Evolutionary conservation across 2,797 vertebrate species (phyloP).

Genomic region (Perodicticus potto): DNA sequence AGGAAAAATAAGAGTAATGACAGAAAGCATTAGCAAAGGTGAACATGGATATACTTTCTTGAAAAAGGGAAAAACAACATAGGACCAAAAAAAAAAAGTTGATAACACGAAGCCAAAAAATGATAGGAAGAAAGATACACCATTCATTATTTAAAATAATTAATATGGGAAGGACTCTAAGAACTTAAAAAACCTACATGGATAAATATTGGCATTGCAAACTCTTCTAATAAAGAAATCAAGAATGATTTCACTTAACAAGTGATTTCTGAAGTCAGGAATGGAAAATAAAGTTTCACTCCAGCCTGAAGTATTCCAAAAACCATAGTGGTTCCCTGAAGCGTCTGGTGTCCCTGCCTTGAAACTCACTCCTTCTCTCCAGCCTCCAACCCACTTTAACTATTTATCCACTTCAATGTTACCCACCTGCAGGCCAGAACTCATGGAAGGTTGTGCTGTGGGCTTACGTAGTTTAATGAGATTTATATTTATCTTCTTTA

Average conservation of each 20-base stretch:
- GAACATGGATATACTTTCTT: background rate
- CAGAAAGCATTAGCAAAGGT: background rate
- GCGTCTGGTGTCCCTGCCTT: background rate
- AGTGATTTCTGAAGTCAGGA: background rate
- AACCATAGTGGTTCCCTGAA: background rate
- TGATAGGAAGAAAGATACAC: background rate
- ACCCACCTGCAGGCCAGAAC: background rate
- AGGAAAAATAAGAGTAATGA: background rate
- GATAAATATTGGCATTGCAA: background rate
- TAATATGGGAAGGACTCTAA: background rate
- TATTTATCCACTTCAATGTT: background rate
- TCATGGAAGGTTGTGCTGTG: background rate
- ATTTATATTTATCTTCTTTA: background rate
- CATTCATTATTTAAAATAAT: background rate
- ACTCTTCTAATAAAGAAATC: background rate
- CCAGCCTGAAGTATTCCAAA: background rate
- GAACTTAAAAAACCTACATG: background rate
- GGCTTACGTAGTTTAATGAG: background rate
- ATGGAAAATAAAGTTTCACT: background rate
- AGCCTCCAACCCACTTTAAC: background rate
- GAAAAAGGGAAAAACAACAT: background rate
- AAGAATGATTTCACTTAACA: slow-evolving; percentile 3
- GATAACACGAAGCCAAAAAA: background rate
- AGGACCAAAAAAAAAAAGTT: background rate
- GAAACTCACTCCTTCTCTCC: background rate